Percentiles rank a stretch among this genome's conserved stretches.
Conservation (phyloP, 2,888 invertebrate species). For the Cataglyphis cursor region DNA sequence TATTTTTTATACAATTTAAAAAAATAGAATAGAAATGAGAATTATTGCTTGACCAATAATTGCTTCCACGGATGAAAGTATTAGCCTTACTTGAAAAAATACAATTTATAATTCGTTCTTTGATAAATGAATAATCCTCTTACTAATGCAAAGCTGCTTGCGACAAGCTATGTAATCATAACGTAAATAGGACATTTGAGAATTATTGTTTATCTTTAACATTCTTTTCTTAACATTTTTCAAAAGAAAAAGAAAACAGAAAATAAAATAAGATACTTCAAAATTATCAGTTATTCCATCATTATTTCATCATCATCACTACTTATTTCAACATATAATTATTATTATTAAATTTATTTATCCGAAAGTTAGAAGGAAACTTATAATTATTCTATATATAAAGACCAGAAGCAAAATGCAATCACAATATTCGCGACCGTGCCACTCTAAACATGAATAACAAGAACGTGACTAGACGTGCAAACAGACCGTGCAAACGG, state of each 20-base stretch:
- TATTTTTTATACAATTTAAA: not conserved
- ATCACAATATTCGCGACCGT: not conserved
- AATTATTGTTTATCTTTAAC: not conserved
- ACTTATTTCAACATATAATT: not conserved
- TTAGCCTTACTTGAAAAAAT: not conserved
- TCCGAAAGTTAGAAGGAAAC: not conserved
- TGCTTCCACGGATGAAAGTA: not conserved
- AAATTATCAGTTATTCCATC: not conserved
- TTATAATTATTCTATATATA: not conserved
- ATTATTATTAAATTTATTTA: not conserved
- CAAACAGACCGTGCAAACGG: conserved; percentile 15
- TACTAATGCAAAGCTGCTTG: not conserved
- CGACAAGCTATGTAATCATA: not conserved
- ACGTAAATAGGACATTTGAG: not conserved
- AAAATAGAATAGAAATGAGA: not conserved
- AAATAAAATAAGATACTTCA: not conserved
- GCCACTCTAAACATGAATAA: not conserved
- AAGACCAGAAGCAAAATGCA: not conserved
- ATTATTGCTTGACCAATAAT: not conserved
- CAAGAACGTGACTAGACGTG: conserved; percentile 1
- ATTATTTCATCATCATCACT: not conserved
- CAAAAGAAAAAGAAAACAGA: not conserved
- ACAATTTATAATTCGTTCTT: not conserved
- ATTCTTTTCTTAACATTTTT: not conserved
- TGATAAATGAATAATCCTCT: not conserved